Conservation (phyloP, 37 sponge, comb jelly and placozoan genomes). For the Agelas oroides region DNA sequence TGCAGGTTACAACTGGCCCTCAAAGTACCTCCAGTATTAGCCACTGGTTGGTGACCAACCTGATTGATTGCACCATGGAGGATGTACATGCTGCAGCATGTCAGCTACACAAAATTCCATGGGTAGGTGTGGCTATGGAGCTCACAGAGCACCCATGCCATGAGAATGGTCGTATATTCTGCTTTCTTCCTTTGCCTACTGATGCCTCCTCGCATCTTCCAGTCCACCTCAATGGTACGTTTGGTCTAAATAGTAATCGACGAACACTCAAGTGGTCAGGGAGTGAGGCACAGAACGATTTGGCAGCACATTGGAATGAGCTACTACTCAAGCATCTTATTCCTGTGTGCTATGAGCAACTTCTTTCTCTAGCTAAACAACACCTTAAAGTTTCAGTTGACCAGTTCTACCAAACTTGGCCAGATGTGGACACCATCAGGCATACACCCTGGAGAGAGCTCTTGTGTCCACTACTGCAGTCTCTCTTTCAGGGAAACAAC, state of each 20-base stretch:
- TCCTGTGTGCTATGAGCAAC: constrained; percentile 38
- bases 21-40: not conserved
- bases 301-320: constrained; percentile 62
- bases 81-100: constrained; percentile 26
- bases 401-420: constrained; percentile 47
- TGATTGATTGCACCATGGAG: constrained; percentile 11
- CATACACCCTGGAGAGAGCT: constrained; percentile 24
- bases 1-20: not conserved
- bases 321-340: constrained; percentile 26
- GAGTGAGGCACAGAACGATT: constrained; percentile 37
- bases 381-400: not conserved
- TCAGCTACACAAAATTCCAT: constrained; percentile 24
- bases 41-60: constrained; percentile 51
- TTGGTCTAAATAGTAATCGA: constrained; percentile 57
- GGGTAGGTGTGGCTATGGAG: constrained; percentile 67
- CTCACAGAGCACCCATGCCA: not conserved
- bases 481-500: not conserved
- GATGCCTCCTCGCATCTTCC: constrained; percentile 50
- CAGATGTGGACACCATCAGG: not conserved
- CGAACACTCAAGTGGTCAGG: constrained; percentile 59
- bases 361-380: constrained; percentile 14
- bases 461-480: not conserved
- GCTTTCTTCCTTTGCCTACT: constrained; percentile 67
- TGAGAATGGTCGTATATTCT: constrained; percentile 56
- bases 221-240: constrained; percentile 78